phyloP scores from a whole-genome alignment of 1,140 invertebrate species.

The Drosophila albomicans region DNA sequence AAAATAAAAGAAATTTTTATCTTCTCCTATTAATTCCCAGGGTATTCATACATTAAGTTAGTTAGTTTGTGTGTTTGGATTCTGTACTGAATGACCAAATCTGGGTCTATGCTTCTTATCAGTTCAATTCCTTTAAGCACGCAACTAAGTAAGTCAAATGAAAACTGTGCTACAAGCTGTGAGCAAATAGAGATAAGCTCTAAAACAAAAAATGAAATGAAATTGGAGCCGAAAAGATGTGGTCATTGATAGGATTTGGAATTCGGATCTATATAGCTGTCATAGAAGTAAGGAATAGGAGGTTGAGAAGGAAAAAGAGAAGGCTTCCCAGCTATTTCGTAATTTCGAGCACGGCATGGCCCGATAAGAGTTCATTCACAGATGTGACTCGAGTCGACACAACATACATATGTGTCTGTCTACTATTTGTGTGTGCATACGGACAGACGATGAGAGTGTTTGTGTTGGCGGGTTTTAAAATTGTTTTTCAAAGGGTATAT shows the following conservation, averaged over 20 bases:
- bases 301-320: too few species aligned
- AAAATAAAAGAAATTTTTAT: background rate
- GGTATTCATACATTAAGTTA: background rate
- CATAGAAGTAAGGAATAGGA: background rate
- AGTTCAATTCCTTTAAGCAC: constrained; percentile 36
- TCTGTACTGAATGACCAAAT: constrained; percentile 18
- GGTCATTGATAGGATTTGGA: constrained; percentile 39
- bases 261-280: constrained; percentile 5
- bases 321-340: constrained; percentile 61
- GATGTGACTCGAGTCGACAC: constrained; percentile 39
- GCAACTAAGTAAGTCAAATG: constrained; percentile 37
- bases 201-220: constrained; percentile 25
- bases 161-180: constrained; percentile 54
- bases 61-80: background rate
- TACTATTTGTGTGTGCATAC: constrained; percentile 3
- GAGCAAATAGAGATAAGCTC: constrained; percentile 50
- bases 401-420: background rate
- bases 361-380: constrained; percentile 82
- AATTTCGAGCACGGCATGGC: constrained; percentile 46
- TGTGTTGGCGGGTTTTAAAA: constrained; percentile 1
- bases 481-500: background rate
- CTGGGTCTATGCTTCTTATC: constrained; percentile 49
- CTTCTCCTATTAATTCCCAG: background rate
- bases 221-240: constrained; percentile 41
- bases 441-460: background rate